A percentile compares a stretch with the other conserved stretches of the same genome.
These are phyloP conservation scores for Manis javanica DNA, from an alignment of 2,797 vertebrate species.

Conservation along the genomic window DNA sequence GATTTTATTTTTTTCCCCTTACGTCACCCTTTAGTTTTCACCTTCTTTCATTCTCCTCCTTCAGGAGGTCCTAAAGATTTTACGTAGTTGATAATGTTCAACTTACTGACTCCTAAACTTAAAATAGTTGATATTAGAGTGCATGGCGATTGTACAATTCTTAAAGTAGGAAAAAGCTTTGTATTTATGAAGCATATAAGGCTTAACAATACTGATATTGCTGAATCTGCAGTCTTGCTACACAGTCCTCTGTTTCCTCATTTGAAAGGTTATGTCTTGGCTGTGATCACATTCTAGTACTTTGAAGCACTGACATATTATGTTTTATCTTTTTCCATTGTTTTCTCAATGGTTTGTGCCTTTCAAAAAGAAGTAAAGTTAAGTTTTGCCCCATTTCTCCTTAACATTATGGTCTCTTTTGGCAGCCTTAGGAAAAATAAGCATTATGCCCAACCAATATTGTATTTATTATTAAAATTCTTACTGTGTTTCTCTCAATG, in stretches of 20 bases:
- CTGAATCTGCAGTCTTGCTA: not conserved
- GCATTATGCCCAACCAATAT: not conserved
- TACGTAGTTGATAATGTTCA: not conserved
- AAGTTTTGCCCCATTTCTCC: not conserved
- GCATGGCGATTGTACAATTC: not conserved
- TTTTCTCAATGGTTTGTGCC: conserved; percentile 41
- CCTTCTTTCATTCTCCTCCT: conserved; percentile 2
- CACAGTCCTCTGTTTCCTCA: not conserved
- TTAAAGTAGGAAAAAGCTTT: conserved; percentile 9
- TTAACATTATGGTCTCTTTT: not conserved
- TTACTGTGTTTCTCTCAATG: conserved; percentile 65
- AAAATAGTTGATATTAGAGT: not conserved
- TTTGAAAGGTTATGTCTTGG: not conserved
- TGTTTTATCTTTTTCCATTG: not conserved
- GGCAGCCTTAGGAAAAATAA: conserved; percentile 25
- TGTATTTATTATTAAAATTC: conserved; percentile 36
- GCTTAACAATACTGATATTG: not conserved
- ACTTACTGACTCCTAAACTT: not conserved
- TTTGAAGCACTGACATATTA: not conserved
- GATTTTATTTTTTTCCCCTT: not conserved
- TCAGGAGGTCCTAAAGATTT: not conserved
- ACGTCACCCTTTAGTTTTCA: conserved; percentile 14
- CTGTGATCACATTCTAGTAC: not conserved
- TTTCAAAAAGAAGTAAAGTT: not conserved
- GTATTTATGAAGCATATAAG: not conserved